Conservation (phyloP, 2,797 vertebrate species). For the Arctocebus calabarensis region DNA sequence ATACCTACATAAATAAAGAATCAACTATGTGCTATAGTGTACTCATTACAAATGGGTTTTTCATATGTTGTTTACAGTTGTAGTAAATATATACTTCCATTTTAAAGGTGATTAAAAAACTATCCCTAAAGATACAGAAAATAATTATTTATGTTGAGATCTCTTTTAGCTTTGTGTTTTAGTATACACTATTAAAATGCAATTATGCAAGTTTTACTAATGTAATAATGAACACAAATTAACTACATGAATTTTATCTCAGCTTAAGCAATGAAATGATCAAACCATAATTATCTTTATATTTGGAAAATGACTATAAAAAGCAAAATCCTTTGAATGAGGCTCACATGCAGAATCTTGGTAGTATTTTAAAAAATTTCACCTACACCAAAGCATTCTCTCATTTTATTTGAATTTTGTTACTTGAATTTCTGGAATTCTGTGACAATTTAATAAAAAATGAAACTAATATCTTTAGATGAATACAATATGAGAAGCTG, state of each 20-base stretch:
- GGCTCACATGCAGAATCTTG: background rate
- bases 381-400: background rate
- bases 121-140: background rate
- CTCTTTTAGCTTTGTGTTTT: slow-evolving; percentile 47
- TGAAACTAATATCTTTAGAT: background rate
- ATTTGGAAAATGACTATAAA: slow-evolving; percentile 57
- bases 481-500: background rate
- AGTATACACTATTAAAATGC: slow-evolving; percentile 39
- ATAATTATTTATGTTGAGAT: background rate
- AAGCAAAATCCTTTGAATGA: slow-evolving; percentile 36
- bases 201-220: slow-evolving; percentile 62
- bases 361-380: slow-evolving; percentile 11
- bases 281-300: slow-evolving; percentile 63
- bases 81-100: background rate
- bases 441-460: background rate
- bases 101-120: background rate
- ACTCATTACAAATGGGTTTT: background rate
- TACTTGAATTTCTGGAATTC: background rate
- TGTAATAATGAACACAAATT: slow-evolving; percentile 66
- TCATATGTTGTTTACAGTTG: background rate
- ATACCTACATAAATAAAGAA: background rate
- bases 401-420: slow-evolving; percentile 28
- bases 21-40: background rate
- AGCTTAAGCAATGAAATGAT: slow-evolving; percentile 54
- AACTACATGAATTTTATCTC: slow-evolving; percentile 46